Evolutionary conservation across 2,113 vertebrate genomes (phyloP).

Genomic region (Thunnus maccoyii): DNA sequence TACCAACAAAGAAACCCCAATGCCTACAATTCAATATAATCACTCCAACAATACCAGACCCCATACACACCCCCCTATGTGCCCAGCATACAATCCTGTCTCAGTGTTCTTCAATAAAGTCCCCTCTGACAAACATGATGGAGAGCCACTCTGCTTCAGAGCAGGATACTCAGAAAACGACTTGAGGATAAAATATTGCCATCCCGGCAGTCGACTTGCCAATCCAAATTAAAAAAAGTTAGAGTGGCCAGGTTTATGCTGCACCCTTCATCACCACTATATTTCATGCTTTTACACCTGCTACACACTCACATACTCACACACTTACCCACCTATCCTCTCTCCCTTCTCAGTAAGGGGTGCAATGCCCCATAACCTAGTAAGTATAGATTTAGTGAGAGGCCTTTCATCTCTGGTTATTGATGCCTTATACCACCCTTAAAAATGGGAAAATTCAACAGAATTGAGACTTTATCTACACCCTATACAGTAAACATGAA

Average conservation of each 20-base stretch:
- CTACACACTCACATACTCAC: constrained; percentile 4
- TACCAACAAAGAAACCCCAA: constrained; percentile 13
- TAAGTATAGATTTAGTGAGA: constrained; percentile 20
- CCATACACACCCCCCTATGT: neutral
- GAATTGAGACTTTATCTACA: neutral
- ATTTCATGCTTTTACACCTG: constrained; percentile 72
- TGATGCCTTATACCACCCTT: neutral
- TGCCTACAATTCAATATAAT: constrained; percentile 53
- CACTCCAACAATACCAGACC: constrained; percentile 1
- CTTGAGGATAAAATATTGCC: constrained; percentile 77
- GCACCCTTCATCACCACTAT: constrained; percentile 60
- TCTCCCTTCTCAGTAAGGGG: neutral
- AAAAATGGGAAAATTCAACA: neutral
- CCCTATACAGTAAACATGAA: neutral
- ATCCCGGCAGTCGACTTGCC: constrained; percentile 75
- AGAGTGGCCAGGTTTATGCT: constrained; percentile 73
- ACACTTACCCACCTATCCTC: neutral
- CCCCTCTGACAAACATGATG: constrained; percentile 80
- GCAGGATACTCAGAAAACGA: constrained; percentile 76
- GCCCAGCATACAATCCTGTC: constrained; percentile 51
- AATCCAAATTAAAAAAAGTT: constrained; percentile 85
- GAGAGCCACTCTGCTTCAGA: constrained; percentile 79
- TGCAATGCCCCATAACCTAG: constrained; percentile 16
- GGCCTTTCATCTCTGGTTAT: constrained; percentile 18
- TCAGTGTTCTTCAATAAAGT: constrained; percentile 81